A percentile compares a stretch with the other conserved stretches of the same genome.
These are phyloP conservation scores for Aleiodes alternator DNA, from an alignment of 2,888 invertebrate genomes.

Conservation along the genomic window DNA sequence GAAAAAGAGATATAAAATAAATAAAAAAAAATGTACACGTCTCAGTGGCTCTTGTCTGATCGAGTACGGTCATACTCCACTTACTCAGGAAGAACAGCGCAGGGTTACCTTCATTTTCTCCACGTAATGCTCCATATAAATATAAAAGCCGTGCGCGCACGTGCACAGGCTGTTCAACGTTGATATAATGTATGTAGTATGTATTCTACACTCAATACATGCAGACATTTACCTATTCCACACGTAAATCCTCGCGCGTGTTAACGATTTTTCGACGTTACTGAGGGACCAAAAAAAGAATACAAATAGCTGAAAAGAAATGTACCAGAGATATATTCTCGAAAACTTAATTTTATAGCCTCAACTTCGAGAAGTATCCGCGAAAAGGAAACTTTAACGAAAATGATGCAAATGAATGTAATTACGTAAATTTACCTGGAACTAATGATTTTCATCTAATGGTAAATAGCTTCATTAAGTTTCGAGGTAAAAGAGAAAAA, in stretches of 20 bases:
- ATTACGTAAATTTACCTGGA: neutral
- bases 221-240: neutral
- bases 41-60: conserved; percentile 32
- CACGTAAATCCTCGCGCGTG: conserved; percentile 40
- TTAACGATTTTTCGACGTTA: conserved; percentile 40
- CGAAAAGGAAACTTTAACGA: neutral
- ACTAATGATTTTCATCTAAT: neutral
- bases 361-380: neutral
- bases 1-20: neutral
- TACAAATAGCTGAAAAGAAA: neutral
- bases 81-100: conserved; percentile 10
- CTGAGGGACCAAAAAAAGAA: conserved; percentile 6
- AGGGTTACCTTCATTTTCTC: conserved; percentile 14
- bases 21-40: neutral
- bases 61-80: conserved; percentile 24
- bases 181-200: conserved; percentile 32
- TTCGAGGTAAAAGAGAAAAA: neutral
- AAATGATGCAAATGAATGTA: neutral
- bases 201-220: conserved; percentile 23
- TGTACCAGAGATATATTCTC: conserved; percentile 16
- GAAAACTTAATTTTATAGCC: neutral
- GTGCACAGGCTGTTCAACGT: conserved; percentile 30
- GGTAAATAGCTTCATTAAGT: neutral
- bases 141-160: conserved; percentile 9
- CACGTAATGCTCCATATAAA: conserved; percentile 15